phyloP scores from a whole-genome alignment of 2,888 invertebrate species.

The Pachycephus smyrnensis region DNA sequence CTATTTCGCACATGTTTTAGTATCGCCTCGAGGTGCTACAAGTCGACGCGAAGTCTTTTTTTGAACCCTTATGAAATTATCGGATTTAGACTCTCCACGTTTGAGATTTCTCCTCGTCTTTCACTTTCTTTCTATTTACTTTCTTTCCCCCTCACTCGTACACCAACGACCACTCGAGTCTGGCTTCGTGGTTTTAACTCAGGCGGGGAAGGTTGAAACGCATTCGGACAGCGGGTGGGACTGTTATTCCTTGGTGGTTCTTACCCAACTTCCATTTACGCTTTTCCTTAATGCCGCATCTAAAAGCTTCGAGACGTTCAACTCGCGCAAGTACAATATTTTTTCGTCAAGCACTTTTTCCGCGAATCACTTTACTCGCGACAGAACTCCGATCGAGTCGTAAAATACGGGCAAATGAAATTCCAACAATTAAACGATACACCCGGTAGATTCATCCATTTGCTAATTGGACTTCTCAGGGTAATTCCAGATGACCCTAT shows the following conservation, averaged over 20 bases:
- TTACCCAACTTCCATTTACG: background rate
- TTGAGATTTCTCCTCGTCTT: background rate
- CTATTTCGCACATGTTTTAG: background rate
- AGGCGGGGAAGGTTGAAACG: background rate
- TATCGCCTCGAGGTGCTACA: background rate
- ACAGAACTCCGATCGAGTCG: background rate
- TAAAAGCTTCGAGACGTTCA: background rate
- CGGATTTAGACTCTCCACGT: background rate
- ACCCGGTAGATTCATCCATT: background rate
- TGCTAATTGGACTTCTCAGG: background rate
- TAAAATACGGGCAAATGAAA: background rate
- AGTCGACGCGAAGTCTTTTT: background rate
- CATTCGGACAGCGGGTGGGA: background rate
- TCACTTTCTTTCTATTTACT: background rate
- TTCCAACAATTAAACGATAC: background rate
- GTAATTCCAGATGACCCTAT: background rate
- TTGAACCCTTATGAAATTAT: background rate
- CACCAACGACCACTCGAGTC: background rate
- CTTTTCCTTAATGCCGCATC: background rate
- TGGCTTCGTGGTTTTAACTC: background rate
- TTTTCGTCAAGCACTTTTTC: background rate
- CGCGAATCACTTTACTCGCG: background rate
- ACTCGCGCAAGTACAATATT: background rate
- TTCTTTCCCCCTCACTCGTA: background rate
- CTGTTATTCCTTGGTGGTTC: background rate